Base-by-base conservation (phyloP, 2,797 vertebrate genomes). In the Schizopygopsis pylzovi region DNA sequence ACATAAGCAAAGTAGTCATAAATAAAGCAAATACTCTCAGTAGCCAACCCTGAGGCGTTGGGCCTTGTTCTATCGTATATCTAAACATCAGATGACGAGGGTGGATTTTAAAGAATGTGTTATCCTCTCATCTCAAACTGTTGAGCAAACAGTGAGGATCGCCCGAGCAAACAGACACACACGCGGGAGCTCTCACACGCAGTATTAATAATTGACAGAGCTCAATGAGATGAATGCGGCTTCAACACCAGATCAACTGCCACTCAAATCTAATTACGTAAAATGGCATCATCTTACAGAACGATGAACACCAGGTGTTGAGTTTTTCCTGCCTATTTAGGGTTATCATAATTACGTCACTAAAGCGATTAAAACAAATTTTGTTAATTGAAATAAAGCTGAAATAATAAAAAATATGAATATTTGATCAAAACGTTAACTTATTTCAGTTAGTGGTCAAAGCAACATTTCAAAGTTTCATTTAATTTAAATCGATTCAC, bases 121-220 rank as follows among this genome's bases (percentile, higher is more conserved):
- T 45, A 72, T 88, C 78, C 79, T 86, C 84, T 61, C 63, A 75
- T 71, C 65, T 56, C 61, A 63, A 86, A 71, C 79, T 59, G 59
- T 56, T 86, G 67, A 33, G 76, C 79, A 85, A 85, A 88, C 86
- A 88, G 73, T 54, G 56, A n/a, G 8, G 45, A 85, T 79, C 28
- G 39, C 10, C 81, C 76, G 33, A 47, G 73, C 82, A 85, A 83
- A 81, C 72, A 83, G 9, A 41, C 43, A 78, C 49, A 65, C 79
- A 75, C 41, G 6, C 77, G 0, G n/a, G 4, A 8, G 39, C 56
- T 63, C 77, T 72, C 83, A 86, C 54, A 41, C 63, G 78, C 71
- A 28, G 15, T 63, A 77, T 88, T 83, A 90, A 87, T 88, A 88
- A 90, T 85, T 88, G 56, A 89, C 79, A 83, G 7, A 77, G 81